Conservation (phyloP, 1,140 invertebrate genomes). For the Bombus turneri region DNA sequence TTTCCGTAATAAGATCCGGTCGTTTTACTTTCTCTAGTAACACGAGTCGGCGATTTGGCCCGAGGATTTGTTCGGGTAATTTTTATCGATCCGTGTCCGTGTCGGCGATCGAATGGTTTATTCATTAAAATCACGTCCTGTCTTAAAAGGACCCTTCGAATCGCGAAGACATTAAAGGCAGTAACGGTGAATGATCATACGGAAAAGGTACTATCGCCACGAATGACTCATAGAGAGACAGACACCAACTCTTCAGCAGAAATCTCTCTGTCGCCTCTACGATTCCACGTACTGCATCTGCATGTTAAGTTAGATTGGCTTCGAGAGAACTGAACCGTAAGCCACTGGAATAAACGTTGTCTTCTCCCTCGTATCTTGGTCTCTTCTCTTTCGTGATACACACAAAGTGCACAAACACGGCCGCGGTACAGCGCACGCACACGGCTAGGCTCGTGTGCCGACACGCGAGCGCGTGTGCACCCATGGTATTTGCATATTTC, state of each 20-base stretch:
- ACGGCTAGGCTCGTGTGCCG: background rate
- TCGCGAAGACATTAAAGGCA: conserved; percentile 14
- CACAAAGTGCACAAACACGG: background rate
- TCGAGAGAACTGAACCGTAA: conserved; percentile 71
- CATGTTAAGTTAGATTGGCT: conserved; percentile 74
- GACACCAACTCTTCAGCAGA: background rate
- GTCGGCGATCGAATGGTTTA: conserved; percentile 14
- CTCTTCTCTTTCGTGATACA: conserved; percentile 26
- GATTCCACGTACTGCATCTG: conserved; percentile 73
- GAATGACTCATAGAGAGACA: conserved; percentile 52
- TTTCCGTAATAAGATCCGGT: background rate
- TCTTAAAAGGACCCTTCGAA: conserved; percentile 15
- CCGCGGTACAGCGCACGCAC: background rate
- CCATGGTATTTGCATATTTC: conserved; percentile 70
- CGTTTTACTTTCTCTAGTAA: background rate
- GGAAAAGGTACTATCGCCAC: conserved; percentile 50
- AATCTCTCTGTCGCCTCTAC: conserved; percentile 42
- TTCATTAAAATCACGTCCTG: conserved; percentile 36
- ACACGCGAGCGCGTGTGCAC: conserved; percentile 33
- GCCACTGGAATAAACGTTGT: conserved; percentile 62
- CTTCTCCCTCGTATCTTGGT: conserved; percentile 41
- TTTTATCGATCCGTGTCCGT: conserved; percentile 19
- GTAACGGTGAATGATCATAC: conserved; percentile 42
- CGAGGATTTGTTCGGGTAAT: background rate
- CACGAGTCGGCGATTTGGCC: background rate